Evolutionary conservation across 2,888 invertebrate species (phyloP).

Genomic region (Tetragonisca angustula): DNA sequence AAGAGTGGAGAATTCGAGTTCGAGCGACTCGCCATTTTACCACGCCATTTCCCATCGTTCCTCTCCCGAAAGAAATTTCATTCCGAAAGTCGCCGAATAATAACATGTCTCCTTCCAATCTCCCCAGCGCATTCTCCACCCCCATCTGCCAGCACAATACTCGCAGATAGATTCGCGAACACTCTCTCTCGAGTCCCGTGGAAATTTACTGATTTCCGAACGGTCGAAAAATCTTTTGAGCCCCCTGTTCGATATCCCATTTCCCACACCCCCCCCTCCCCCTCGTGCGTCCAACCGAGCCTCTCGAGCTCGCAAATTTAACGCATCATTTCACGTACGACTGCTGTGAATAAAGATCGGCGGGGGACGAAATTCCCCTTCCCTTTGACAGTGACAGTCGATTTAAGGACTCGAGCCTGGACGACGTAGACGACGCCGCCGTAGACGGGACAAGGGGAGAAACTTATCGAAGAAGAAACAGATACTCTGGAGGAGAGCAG

Average conservation of each 20-base stretch:
- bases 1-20: neutral
- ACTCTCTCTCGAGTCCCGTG: slow-evolving; percentile 3
- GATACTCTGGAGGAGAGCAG: slow-evolving; percentile 61
- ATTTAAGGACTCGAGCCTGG: slow-evolving; percentile 65
- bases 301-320: slow-evolving; percentile 58
- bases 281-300: too few species aligned
- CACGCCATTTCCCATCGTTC: neutral
- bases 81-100: slow-evolving; percentile 8
- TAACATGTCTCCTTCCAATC: slow-evolving; percentile 2
- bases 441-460: slow-evolving; percentile 49
- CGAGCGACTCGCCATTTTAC: neutral
- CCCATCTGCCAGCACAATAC: slow-evolving; percentile 15
- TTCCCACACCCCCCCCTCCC: slow-evolving; percentile 15
- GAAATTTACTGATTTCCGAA: slow-evolving; percentile 46
- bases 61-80: neutral
- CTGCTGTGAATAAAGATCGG: slow-evolving; percentile 66
- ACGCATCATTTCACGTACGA: slow-evolving; percentile 68
- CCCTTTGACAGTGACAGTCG: slow-evolving; percentile 70
- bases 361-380: slow-evolving; percentile 45
- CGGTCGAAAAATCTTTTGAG: slow-evolving; percentile 41
- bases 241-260: slow-evolving; percentile 43
- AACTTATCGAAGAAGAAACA: slow-evolving; percentile 69
- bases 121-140: neutral
- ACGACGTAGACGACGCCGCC: slow-evolving; percentile 34
- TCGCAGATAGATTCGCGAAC: slow-evolving; percentile 19